Base-by-base conservation (phyloP, 2,797 vertebrate genomes). In the Lithobates sylvaticus region DNA sequence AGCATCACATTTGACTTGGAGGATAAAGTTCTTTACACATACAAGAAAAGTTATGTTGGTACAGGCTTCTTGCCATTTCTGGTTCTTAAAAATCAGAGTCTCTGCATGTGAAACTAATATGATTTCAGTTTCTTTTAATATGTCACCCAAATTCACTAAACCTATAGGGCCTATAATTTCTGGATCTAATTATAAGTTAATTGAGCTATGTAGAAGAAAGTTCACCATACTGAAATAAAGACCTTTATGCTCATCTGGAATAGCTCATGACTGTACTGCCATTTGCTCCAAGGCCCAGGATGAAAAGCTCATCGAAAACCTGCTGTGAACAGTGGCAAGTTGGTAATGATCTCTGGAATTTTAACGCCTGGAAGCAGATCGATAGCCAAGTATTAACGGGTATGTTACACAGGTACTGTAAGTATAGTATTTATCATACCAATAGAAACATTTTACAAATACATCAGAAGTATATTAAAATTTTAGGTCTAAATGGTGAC, bases 231-330 rank as follows among this genome's bases (percentile, higher is more conserved):
- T 80, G 81, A 85, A 88, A 85, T 85, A 88, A 86, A 88, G 88
- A 65, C 83, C 88, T 88, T 89, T 84, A 90, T 89, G 77, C 84
- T 83, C 88, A 90, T 89, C 90, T 87, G 90, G 89, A 89, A 88
- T 83, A 90, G 88, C 88, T 78, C 42, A 81, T 86, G 68, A 0
- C 84, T 85, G 86, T 86, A 83, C 81, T 90, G 90, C 89, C 0
- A 36, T 0, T 10, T 76, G 87, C 89, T 88, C 89, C 83, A 78
- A 88, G 90, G 89, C 88, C 83, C 12, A 84, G 78, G 67, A 23
- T 73, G 89, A 77, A 88, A 91, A 91, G 78, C 88, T 74, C 89
- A 84, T 83, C 88, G 72, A 83, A 86, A 80, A 0, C 42, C 85
- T 88, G 90, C 86, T 77, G 79, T 71, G 74, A 82, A 74, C 83